These are phyloP conservation scores for Plestiodon gilberti DNA, from an alignment of 2,113 vertebrate genomes.

Conservation along the genomic window DNA sequence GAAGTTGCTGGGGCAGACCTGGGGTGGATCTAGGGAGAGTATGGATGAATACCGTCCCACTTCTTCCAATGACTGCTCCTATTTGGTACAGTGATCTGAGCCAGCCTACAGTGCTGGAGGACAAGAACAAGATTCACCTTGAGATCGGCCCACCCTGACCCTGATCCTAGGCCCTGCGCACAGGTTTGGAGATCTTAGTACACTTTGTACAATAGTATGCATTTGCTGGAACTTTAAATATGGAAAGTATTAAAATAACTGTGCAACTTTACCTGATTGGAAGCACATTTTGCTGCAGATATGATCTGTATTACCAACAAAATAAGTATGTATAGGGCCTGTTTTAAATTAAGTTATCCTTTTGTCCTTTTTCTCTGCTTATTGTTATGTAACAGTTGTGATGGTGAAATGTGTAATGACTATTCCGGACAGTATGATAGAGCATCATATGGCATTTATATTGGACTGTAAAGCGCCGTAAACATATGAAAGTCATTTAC, in stretches of 20 bases:
- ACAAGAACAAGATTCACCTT: not conserved
- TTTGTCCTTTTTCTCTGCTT: slow-evolving; percentile 76
- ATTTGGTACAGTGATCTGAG: not conserved
- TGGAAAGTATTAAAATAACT: slow-evolving; percentile 77
- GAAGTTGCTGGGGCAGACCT: not conserved
- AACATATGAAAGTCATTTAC: slow-evolving; percentile 72
- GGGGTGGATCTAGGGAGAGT: not conserved
- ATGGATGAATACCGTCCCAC: not conserved
- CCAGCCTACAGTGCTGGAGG: not conserved
- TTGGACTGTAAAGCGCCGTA: slow-evolving; percentile 40
- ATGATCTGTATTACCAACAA: slow-evolving; percentile 74
- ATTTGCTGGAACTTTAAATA: slow-evolving; percentile 64
- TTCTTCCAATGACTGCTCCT: not conserved
- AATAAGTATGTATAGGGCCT: slow-evolving; percentile 72
- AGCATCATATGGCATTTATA: slow-evolving; percentile 70
- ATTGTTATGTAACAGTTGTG: slow-evolving; percentile 76
- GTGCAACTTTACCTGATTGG: slow-evolving; percentile 71
- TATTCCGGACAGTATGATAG: slow-evolving; percentile 68
- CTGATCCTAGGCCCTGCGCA: not conserved
- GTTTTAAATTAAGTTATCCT: slow-evolving; percentile 74
- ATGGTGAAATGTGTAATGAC: slow-evolving; percentile 71
- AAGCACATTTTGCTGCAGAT: slow-evolving; percentile 78
- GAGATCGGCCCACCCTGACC: not conserved
- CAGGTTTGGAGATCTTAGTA: slow-evolving; percentile 29
- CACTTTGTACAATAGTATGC: slow-evolving; percentile 35